Base-by-base conservation (phyloP, 2,113 vertebrate genomes). In the Equus quagga region DNA sequence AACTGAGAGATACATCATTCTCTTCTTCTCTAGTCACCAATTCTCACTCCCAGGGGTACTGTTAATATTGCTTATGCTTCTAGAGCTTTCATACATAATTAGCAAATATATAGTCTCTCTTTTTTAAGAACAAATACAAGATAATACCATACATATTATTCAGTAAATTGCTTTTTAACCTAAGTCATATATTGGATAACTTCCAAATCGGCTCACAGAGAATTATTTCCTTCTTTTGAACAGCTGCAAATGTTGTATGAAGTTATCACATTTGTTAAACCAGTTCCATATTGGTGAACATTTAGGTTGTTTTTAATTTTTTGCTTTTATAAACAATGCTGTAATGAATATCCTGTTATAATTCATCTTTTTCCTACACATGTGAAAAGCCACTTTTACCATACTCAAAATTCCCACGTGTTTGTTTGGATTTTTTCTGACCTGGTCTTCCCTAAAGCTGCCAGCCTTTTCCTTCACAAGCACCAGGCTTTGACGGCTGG, bases 121-220 rank as follows among this genome's bases (percentile, higher is more conserved):
- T 89, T 72, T 78, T 69, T 67, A 23, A 72, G 46, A 96, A 67
- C 28, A 91, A 78, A 75, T 78, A 67, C 60, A 18, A 93, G 28
- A 60, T n/a, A 80, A 91, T 70, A 58, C 4, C 24, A 51, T 76
- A 36, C 24, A 49, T 76, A 91, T 73, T 33, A 83, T 89, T 87
- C 23, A 82, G 19, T 65, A 94, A 85, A 79, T 82, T 94, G 28
- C 54, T 83, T 90, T 96, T 96, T 79, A 92, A 46, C 19, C 58
- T 65, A 80, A 69, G 11, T 94, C 41, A 82, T 46, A 64, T 65
- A 65, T 93, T 93, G n/a, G 31, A 12, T 86, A 41, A 41, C 75
- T 96, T 65, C 31, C 81, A 87, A 83, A 70, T 64, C 11, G 72
- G 49, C 33, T 84, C 36, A 41, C 8, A 82, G 73, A 84, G 67